Evolutionary conservation across 2,888 invertebrate species (phyloP).

Genomic region (Eulithis testata): DNA sequence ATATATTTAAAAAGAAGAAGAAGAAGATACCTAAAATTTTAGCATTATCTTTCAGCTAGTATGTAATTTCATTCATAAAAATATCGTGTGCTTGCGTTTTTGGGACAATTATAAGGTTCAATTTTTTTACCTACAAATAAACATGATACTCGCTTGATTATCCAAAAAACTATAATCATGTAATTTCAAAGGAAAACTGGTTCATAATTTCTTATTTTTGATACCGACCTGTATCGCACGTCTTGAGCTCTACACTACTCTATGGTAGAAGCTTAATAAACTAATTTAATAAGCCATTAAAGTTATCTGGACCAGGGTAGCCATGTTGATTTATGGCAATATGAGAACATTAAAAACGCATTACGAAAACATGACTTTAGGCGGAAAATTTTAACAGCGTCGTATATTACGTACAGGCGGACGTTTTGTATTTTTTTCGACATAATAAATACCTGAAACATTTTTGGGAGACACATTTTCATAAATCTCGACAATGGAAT

Average conservation of each 20-base stretch:
- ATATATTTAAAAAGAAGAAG: no score
- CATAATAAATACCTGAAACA: constrained; percentile 45
- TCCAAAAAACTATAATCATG: no score
- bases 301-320: constrained; percentile 82
- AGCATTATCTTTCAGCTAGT: no score
- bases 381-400: constrained; percentile 77
- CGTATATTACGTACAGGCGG: constrained; percentile 67
- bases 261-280: constrained; percentile 60
- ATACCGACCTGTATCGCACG: not conserved
- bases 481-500: constrained; percentile 26
- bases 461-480: constrained; percentile 38
- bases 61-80: no score
- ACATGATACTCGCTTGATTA: no score
- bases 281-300: constrained; percentile 83
- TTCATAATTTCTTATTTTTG: no score
- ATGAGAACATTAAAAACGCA: constrained; percentile 85
- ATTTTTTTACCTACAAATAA: no score
- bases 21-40: no score
- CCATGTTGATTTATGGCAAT: constrained; percentile 82
- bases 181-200: no score
- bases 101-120: no score
- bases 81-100: no score
- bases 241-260: constrained; percentile 39
- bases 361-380: constrained; percentile 83
- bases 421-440: constrained; percentile 64